Evolutionary conservation across 2,113 vertebrate genomes (phyloP), one percentile per base, ranked within the genome.

Genomic region (Scortum barcoo): DNA sequence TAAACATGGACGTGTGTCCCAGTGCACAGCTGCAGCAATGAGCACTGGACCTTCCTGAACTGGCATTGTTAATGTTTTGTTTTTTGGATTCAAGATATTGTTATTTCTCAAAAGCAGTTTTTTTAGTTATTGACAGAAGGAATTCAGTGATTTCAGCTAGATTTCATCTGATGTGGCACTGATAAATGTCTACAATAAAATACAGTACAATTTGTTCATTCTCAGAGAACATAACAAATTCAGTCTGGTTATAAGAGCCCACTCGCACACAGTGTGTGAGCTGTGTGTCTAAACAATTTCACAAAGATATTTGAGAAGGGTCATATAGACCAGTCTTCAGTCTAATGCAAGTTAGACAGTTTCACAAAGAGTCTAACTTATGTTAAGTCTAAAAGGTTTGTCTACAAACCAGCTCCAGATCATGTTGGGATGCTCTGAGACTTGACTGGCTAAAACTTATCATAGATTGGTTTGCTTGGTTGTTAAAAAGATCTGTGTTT

Each of bases 11-110:
- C 53, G 26, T 33, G 42, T 50, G 46, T 58, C 58, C 58, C 58
- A 19, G 42, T 36, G 58, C 53, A 57, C 50, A 50, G 36, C 19
- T 58, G 26, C 6, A 72, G 53, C 50, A 2, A 33, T 30, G 75
- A 70, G 42, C 40, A 12, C 1, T 7, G 65, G 3, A 5, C 33
- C 56, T 8, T 53, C 46, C 13, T 50, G 38, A 42, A 26, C 53
- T 36, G 69, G 22, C 44, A 9, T 44, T 71, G 68, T 77, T 84
- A 73, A 42, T 51, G 33, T 30, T 70, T 33, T 24, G 26, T 58
- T 75, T 33, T 7, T 75, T 60, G 24, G 53, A 68, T 78, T 72
- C 14, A n/a, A 44, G 57, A 33, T 28, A 36, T 17, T 50, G n/a
- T n/a, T n/a, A n/a, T 67, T 26, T 54, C 22, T 53, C 14, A 11